Evolutionary conservation across 2,888 invertebrate species (phyloP), one percentile per base, ranked within the genome.

Genomic region (Apodemia mormo): DNA sequence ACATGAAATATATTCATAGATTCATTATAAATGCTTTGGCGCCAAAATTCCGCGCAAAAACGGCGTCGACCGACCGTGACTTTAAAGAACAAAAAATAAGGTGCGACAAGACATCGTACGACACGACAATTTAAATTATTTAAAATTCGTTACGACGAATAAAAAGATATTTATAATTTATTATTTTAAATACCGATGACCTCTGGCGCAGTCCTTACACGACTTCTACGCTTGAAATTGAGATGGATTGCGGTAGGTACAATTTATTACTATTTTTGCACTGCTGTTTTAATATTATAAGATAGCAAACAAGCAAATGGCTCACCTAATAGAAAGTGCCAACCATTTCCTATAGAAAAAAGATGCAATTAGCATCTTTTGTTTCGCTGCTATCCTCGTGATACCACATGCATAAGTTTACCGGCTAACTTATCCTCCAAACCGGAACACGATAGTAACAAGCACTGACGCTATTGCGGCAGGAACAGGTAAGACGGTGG

Each of bases 41-140:
- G 92, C 92, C 90, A 87, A 92, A 90, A 92, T 91, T 89, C 86
- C 87, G 82, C 80, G 81, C 84, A 92, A 92, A 92, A 92, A 92
- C 83, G 74, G 79, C 77, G 77, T 78, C 86, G 90, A 90, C 87
- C 92, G 92, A 83, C 92, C 92, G 80, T 92, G 92, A 92, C 92
- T 89, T 79, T 73, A 67, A 49, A 65, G 79, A 82, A 86, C 85
- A 86, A 89, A 87, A 82, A 74, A 65, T 66, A 65, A 61, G 69
- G 70, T 71, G 72, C 68, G 68, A 43, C 69, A 67, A 68, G 70
- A 65, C 67, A 67, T 65, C 70, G 54, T 61, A 56, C 54, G 66
- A 29, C 29, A 66, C 29, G 29, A 66, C 66, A 66, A 33, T 66
- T 52, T 49, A 66, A 49, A 49, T 66, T 49, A 68, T 68, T 49